Percentiles rank a stretch among this genome's conserved stretches.
Evolutionary conservation across 2,888 invertebrate genomes (phyloP).

Genomic region (Aproaerema taeniolella): DNA sequence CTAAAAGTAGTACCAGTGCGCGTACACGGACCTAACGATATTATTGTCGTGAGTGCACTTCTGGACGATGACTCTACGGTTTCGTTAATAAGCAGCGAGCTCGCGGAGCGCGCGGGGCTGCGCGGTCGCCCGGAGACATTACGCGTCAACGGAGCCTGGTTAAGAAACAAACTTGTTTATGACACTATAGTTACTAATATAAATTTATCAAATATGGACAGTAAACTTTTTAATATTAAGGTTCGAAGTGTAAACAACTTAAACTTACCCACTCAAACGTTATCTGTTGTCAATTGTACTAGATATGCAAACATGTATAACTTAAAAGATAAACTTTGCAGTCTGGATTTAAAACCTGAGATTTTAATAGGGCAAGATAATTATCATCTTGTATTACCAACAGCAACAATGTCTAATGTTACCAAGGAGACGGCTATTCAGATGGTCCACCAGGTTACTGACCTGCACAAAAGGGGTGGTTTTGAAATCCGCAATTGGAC

Average conservation of each 20-base stretch:
- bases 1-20: not conserved
- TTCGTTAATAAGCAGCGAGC: conserved; percentile 17
- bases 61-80: conserved; percentile 27
- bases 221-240: not conserved
- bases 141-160: conserved; percentile 24
- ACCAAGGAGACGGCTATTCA: too few relatives aligned
- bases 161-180: conserved; percentile 11
- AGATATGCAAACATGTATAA: too few relatives aligned
- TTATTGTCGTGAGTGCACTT: conserved; percentile 17
- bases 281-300: not conserved
- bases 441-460: too few relatives aligned
- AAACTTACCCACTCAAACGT: not conserved
- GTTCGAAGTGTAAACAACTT: not conserved
- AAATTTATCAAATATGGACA: too few relatives aligned
- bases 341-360: not conserved
- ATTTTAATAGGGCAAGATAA: not conserved
- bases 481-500: too few relatives aligned
- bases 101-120: conserved; percentile 19
- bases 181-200: too few relatives aligned
- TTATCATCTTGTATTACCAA: not conserved
- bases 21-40: conserved; percentile 9
- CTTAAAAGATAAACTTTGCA: not conserved
- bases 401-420: not conserved
- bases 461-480: too few relatives aligned
- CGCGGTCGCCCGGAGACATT: too few relatives aligned